These are phyloP conservation scores for Platycnemis pennipes DNA, from an alignment of 2,888 invertebrate genomes.

Conservation along the genomic window DNA sequence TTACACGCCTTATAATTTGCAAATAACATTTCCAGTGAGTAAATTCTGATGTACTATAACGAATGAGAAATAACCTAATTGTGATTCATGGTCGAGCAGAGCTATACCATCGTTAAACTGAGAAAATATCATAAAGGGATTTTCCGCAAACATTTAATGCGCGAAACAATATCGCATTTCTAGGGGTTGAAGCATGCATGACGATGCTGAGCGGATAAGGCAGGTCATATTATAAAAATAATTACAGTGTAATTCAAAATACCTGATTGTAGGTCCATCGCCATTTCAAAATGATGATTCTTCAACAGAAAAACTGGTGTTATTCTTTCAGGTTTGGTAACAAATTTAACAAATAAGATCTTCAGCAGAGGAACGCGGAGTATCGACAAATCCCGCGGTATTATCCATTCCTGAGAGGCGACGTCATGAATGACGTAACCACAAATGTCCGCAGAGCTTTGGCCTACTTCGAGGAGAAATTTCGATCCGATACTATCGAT, in stretches of 20 bases:
- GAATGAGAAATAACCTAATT: too few species aligned
- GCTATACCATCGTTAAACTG: too few species aligned
- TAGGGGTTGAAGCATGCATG: too few species aligned
- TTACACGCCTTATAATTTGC: too few species aligned
- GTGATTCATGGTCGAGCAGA: too few species aligned
- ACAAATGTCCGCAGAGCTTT: slow-evolving; percentile 66
- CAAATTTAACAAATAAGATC: not conserved
- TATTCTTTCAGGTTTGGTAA: not conserved
- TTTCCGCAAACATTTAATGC: too few species aligned
- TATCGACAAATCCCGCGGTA: slow-evolving; percentile 66
- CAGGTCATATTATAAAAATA: too few species aligned
- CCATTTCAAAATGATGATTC: not conserved
- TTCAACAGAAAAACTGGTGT: not conserved
- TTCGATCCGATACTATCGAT: slow-evolving; percentile 55
- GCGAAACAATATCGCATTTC: too few species aligned
- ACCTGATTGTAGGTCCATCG: not conserved
- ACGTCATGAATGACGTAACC: slow-evolving; percentile 61
- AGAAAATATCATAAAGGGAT: too few species aligned
- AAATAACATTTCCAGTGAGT: too few species aligned
- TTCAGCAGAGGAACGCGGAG: not conserved
- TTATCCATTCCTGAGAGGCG: slow-evolving; percentile 26
- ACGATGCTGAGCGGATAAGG: too few species aligned
- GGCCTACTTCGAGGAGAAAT: slow-evolving; percentile 61
- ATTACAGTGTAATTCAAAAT: not conserved
- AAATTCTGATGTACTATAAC: too few species aligned